Evolutionary conservation across 1,140 invertebrate species (phyloP).

Genomic region (Sesamia nonagrioides): DNA sequence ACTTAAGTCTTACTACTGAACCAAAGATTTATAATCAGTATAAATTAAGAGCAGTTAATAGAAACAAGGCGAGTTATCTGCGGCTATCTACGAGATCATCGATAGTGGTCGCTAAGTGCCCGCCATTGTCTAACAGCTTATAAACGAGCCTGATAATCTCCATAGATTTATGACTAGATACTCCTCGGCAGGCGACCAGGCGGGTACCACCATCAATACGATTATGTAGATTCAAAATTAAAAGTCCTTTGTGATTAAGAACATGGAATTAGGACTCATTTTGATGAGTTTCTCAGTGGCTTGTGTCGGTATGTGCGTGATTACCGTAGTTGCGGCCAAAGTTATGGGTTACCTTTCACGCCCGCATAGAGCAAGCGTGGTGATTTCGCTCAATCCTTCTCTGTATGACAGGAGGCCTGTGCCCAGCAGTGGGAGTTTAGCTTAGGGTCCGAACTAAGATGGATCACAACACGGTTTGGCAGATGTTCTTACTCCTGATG

Average conservation of each 20-base stretch:
- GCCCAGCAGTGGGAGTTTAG: too few species aligned
- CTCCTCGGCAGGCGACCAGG: neutral
- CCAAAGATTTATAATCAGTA: constrained; percentile 1
- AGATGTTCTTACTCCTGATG: too few species aligned
- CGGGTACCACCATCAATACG: neutral
- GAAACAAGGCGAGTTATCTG: constrained; percentile 4
- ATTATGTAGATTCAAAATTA: neutral
- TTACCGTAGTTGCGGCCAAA: too few species aligned
- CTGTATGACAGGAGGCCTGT: too few species aligned
- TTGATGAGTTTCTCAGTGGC: too few species aligned
- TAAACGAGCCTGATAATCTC: constrained; percentile 4
- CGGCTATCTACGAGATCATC: neutral
- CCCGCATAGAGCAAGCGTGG: too few species aligned
- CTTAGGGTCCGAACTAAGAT: too few species aligned
- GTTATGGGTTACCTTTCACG: too few species aligned
- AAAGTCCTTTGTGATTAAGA: neutral
- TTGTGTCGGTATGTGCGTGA: too few species aligned
- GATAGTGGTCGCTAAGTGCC: constrained; percentile 1
- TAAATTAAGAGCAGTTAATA: constrained; percentile 17
- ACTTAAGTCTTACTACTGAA: neutral
- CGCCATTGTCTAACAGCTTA: constrained; percentile 5
- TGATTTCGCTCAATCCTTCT: too few species aligned
- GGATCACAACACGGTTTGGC: too few species aligned
- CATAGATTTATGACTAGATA: constrained; percentile 8
- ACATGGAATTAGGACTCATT: too few species aligned